These are phyloP conservation scores for Vulpes vulpes DNA, from an alignment of 2,113 vertebrate genomes.

Conservation along the genomic window DNA sequence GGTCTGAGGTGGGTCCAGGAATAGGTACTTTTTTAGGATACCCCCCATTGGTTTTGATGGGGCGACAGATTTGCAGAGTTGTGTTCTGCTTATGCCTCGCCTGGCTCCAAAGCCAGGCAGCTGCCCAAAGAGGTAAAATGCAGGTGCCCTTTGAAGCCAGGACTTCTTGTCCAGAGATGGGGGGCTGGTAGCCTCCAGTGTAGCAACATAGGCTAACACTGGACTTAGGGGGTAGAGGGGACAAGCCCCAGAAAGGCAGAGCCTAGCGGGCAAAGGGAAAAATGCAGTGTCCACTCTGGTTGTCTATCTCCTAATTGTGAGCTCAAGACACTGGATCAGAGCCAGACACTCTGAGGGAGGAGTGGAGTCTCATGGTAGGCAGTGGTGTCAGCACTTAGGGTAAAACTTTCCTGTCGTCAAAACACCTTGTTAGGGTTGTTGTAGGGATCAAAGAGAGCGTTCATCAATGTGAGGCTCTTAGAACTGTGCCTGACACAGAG, in stretches of 20 bases:
- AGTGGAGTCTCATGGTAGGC: background rate
- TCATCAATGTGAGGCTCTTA: background rate
- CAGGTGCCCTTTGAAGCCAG: background rate
- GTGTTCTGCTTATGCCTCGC: background rate
- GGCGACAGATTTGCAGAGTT: background rate
- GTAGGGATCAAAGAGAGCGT: constrained; percentile 20
- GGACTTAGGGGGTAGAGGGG: background rate
- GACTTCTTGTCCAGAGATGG: background rate
- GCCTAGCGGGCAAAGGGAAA: background rate
- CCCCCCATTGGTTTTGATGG: background rate
- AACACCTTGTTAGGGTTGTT: background rate
- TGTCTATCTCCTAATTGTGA: background rate
- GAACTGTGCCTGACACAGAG: background rate
- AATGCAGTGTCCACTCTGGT: background rate
- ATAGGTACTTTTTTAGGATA: background rate
- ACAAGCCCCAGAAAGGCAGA: background rate
- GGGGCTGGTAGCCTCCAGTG: background rate
- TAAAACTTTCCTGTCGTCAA: background rate
- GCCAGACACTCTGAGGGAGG: background rate
- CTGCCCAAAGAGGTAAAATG: background rate
- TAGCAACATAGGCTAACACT: background rate
- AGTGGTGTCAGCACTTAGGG: background rate
- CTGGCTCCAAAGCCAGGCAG: background rate
- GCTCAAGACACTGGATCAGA: background rate
- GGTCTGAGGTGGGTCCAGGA: background rate